Base-by-base conservation (phyloP, 2,797 vertebrate species). In the Parambassis ranga region DNA sequence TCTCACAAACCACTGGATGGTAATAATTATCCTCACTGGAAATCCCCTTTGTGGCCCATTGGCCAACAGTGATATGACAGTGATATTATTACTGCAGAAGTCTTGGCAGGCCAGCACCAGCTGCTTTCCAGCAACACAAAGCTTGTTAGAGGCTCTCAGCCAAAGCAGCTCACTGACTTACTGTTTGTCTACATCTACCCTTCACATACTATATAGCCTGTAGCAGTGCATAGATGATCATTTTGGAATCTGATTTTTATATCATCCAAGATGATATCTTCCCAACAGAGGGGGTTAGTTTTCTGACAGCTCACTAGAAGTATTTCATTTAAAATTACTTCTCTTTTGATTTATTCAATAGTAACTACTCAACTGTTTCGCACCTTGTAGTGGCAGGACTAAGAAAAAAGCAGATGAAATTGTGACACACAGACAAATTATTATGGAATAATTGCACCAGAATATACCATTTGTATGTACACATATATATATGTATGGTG, bases 111-210 rank as follows among this genome's bases (percentile, higher is more conserved):
- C 10, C 6, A 2, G 15, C 38, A 58, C 74, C 39, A 73, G 62
- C 72, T 61, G 68, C 65, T 75, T 69, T 85, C 65, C 63, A 83
- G 65, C 64, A 81, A 58, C 65, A 81, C 64, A 84, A 71, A 72
- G 66, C 64, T 53, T 58, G 48, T 68, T 31, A 42, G n/a, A 1
- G 46, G 62, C 53, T 69, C 38, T 14, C 10, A n/a, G 66, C 60
- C 58, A 77, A 44, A 71, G 33, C 3, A 58, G 38, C 39, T 38
- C 61, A 72, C 33, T 63, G 62, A 59, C 35, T 61, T 27, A 49
- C 32, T 47, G 43, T 52, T 50, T 64, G 16, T 66, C 37, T 50
- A 56, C 51, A 49, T 65, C 48, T 4, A 35, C 24, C 36, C 20
- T 39, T 27, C 57, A n/a, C 38, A 48, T 44, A 42, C 49, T 32